Base-by-base conservation (phyloP, 2,888 invertebrate species). In the Bruchidius siliquastri region DNA sequence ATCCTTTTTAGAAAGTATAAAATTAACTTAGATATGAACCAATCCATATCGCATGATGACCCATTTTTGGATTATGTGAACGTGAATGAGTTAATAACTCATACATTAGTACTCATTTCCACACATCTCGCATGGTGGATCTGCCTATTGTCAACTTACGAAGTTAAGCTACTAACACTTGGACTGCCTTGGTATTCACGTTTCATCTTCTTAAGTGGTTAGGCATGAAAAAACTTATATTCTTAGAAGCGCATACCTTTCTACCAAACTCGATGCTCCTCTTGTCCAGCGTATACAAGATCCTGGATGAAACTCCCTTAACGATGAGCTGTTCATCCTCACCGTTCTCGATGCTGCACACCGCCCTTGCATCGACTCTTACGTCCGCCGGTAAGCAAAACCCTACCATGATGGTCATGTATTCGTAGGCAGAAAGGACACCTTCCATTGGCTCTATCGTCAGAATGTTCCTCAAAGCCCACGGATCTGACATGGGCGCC, bases 341-440 rank as follows among this genome's bases (percentile, higher is more conserved):
- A 0, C 92, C 92, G 10, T 89, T 90, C 66, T 88, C 80, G 26
- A 91, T 88, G 77, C 89, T 87, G 80, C 90, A 91, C 75, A 88
- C 84, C 0, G 89, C 83, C 30, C 82, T 79, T n/a, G 88, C 89
- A 73, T 85, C 84, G 2, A 90, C 82, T 72, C 81, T 86, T 8
- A 87, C 87, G 77, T 90, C 87, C 3, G 77, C 74, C 74, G 83
- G 85, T 2, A 90, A 89, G 75, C 83, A 86, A 77, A 90, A 89
- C 73, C 87, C 86, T 2, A 90, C 84, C 71, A 88, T 87, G 70
- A 90, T 79, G 73, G 87, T 83, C 80, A 88, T 73, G 67, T 77
- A 78, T 83, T 90, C 89, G 78, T 85, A 87, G 2, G 90, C 89
- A 76, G 88, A 87, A 32, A 91, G 83, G 75, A 86, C 79, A 10